Conservation (phyloP, 2,797 vertebrate genomes). For the Chaenodraco wilsoni region DNA sequence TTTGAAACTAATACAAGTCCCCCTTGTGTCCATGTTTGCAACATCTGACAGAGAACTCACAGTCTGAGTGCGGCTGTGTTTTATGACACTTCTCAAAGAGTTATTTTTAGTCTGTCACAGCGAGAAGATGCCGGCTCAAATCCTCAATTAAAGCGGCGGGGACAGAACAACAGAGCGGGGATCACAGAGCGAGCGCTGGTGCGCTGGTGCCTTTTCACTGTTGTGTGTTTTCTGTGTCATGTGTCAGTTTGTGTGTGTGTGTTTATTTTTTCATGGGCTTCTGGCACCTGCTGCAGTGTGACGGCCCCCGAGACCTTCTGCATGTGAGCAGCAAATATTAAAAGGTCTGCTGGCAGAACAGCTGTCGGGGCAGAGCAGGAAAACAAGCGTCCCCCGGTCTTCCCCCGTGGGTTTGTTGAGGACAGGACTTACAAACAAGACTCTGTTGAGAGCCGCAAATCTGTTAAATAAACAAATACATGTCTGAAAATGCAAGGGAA, state of each 20-base stretch:
- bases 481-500: slow-evolving; percentile 12
- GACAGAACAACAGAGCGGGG: slow-evolving; percentile 70
- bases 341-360: slow-evolving; percentile 71
- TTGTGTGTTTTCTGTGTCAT: slow-evolving; percentile 27
- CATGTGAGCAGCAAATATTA: slow-evolving; percentile 65
- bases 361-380: slow-evolving; percentile 62
- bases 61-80: slow-evolving; percentile 56
- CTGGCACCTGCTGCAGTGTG: slow-evolving; percentile 71
- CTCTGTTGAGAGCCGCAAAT: neutral
- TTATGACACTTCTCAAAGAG: slow-evolving; percentile 68
- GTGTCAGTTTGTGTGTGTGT: slow-evolving; percentile 16
- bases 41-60: slow-evolving; percentile 54
- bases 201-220: slow-evolving; percentile 33
- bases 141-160: slow-evolving; percentile 82
- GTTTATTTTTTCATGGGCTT: slow-evolving; percentile 43
- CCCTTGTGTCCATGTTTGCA: too few species aligned
- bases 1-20: too few species aligned
- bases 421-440: slow-evolving; percentile 44
- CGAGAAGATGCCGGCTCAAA: slow-evolving; percentile 73
- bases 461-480: slow-evolving; percentile 18
- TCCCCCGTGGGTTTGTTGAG: slow-evolving; percentile 29
- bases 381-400: slow-evolving; percentile 46
- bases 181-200: slow-evolving; percentile 44
- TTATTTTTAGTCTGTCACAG: slow-evolving; percentile 77
- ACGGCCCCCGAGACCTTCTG: slow-evolving; percentile 61